These are phyloP conservation scores for Macaria notata DNA, from an alignment of 2,888 invertebrate genomes.

Conservation along the genomic window DNA sequence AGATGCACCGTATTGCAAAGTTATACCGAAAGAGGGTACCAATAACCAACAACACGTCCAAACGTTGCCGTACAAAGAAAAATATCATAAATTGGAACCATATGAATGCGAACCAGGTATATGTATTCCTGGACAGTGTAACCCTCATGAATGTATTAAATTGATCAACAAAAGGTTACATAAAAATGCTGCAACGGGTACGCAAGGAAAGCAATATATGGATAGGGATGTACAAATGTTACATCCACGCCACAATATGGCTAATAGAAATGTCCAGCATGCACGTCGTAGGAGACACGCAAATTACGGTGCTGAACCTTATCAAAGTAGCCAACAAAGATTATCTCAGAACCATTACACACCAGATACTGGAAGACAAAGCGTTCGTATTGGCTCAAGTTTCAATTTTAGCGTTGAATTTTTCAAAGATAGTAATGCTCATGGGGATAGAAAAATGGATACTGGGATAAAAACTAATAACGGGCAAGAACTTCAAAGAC, in stretches of 20 bases:
- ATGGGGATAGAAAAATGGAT: too few species aligned
- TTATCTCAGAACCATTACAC: background rate
- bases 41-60: background rate
- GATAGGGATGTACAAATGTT: background rate
- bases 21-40: background rate
- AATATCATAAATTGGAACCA: slow-evolving; percentile 22
- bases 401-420: slow-evolving; percentile 44
- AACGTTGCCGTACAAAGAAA: background rate
- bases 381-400: slow-evolving; percentile 38
- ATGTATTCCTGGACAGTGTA: slow-evolving; percentile 45
- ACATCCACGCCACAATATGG: background rate
- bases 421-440: slow-evolving; percentile 32
- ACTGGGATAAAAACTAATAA: too few species aligned
- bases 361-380: slow-evolving; percentile 1
- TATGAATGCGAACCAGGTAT: slow-evolving; percentile 47
- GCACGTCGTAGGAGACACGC: too few species aligned
- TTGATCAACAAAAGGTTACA: slow-evolving; percentile 40
- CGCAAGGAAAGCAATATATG: background rate
- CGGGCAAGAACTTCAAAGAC: too few species aligned
- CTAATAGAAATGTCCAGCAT: background rate
- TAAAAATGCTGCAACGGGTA: background rate
- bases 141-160: slow-evolving; percentile 41
- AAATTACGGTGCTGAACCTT: too few species aligned
- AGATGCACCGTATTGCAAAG: background rate
- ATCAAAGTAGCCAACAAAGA: too few species aligned